Evolutionary conservation across 2,888 invertebrate genomes (phyloP), one percentile per base, ranked within the genome.

Genomic region (Bruchidius siliquastri): DNA sequence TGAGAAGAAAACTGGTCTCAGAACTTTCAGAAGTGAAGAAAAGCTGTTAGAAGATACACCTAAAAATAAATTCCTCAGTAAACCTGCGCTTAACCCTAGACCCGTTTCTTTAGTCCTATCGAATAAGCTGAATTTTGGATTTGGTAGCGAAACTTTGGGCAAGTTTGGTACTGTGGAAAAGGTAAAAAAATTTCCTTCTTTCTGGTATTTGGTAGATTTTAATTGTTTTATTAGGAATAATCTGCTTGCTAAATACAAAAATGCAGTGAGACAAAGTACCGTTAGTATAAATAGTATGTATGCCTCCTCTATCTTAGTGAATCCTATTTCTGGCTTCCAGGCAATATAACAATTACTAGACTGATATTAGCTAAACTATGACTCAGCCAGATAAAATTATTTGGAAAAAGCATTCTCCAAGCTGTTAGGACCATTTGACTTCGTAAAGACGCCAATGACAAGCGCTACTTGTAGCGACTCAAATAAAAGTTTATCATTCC

Each of bases 101-200:
- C 81, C 81, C 22, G 74, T 76, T 68, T 79, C 79, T 74, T 70
- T 80, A 69, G 75, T 80, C 73, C 71, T 76, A 73, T 78, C 80
- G 78, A 80, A 79, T 77, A 79, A 76, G 76, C 80, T 81, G 73
- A 75, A 77, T 77, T 77, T 76, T 22, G 77, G 77, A 76, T 77
- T 78, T 77, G 70, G 72, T 76, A 77, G 76, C 72, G 76, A 75
- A 76, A 74, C 71, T 21, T 78, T 78, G 71, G 77, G 77, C 69
- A 77, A 73, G 71, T 75, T 74, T 75, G 76, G 77, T 77, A 76
- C 76, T 73, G 68, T 74, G 73, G 76, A 74, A 73, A 79, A 77
- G 79, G 78, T 78, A 78, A 79, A 26, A 8, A 4, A 4, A 4
- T 49, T 77, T 76, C 69, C 74, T 70, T 74, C 72, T 68, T 49